A percentile compares a stretch with the other conserved stretches of the same genome.
phyloP scores from a whole-genome alignment of 23 tunicate species.

The Styela plicata region DNA sequence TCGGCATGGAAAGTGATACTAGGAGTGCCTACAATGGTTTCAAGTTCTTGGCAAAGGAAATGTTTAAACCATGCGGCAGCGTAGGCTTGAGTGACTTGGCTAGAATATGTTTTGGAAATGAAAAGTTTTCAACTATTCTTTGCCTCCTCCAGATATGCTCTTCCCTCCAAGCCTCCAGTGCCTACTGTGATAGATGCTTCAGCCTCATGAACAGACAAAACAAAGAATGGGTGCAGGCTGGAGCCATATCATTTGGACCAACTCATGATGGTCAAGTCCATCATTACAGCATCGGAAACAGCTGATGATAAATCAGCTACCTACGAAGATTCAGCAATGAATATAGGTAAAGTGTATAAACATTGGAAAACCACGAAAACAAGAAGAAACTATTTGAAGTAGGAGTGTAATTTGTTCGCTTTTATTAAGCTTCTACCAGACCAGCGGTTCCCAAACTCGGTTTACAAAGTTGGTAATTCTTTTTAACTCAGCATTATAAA shows the following conservation, averaged over 20 bases:
- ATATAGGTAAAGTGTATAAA: too few relatives aligned
- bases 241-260: slow-evolving; percentile 34
- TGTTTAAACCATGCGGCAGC: slow-evolving; percentile 5
- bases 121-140: slow-evolving; percentile 27
- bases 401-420: too few relatives aligned
- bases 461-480: slow-evolving; percentile 6
- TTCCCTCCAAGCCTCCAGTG: slow-evolving; percentile 31
- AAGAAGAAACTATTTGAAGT: too few relatives aligned
- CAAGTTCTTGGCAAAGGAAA: slow-evolving; percentile 22
- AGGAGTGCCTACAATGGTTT: slow-evolving; percentile 32
- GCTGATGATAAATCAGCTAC: too few relatives aligned
- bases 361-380: too few relatives aligned
- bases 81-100: slow-evolving; percentile 37
- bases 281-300: slow-evolving; percentile 20
- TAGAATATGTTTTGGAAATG: slow-evolving; percentile 37
- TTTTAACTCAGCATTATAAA: background rate
- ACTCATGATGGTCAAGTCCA: slow-evolving; percentile 24
- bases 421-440: too few relatives aligned
- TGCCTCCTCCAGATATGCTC: slow-evolving; percentile 40
- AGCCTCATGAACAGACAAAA: slow-evolving; percentile 37
- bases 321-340: too few relatives aligned
- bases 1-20: slow-evolving; percentile 41
- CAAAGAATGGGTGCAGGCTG: slow-evolving; percentile 34
- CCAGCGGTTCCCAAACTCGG: too few relatives aligned
- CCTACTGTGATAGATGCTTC: slow-evolving; percentile 20